phyloP scores from a whole-genome alignment of 35 echinoderm and acorn worm species.

The Apostichopus parvimensis region DNA sequence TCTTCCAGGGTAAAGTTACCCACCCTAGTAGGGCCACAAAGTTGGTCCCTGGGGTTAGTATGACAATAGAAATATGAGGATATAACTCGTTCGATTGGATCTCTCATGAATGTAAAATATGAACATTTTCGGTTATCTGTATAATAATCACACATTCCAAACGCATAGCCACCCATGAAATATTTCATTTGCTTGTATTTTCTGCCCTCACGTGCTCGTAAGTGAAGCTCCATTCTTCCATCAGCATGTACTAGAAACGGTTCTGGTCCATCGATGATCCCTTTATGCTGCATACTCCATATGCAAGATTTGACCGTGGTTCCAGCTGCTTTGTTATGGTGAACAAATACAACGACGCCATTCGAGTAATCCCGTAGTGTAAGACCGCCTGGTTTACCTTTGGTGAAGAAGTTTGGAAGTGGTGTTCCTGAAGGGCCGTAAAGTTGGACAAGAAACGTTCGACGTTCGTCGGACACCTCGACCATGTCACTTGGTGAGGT shows the following conservation, averaged over 20 bases:
- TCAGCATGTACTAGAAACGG: neutral
- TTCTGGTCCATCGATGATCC: neutral
- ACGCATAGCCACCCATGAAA: conserved; percentile 37
- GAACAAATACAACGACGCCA: neutral
- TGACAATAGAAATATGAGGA: conserved; percentile 54
- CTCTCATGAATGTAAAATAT: conserved; percentile 54
- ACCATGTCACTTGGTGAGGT: too few species aligned
- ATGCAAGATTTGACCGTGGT: conserved; percentile 25
- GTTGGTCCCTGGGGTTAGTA: neutral
- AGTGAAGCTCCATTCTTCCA: neutral
- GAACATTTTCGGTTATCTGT: conserved; percentile 9
- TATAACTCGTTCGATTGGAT: conserved; percentile 44
- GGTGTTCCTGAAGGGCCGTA: neutral
- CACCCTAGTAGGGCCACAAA: conserved; percentile 2
- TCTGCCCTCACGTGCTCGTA: neutral
- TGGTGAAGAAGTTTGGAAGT: conserved; percentile 2
- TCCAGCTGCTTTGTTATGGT: conserved; percentile 48
- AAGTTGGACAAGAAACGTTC: neutral
- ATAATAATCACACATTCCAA: conserved; percentile 22
- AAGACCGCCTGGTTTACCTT: neutral
- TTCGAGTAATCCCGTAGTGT: neutral
- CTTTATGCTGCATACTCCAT: neutral
- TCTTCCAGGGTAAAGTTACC: conserved; percentile 22
- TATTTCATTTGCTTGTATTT: neutral
- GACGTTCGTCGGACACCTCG: neutral